Evolutionary conservation across 2,888 invertebrate genomes (phyloP).

Genomic region (Clitarchus hookeri): DNA sequence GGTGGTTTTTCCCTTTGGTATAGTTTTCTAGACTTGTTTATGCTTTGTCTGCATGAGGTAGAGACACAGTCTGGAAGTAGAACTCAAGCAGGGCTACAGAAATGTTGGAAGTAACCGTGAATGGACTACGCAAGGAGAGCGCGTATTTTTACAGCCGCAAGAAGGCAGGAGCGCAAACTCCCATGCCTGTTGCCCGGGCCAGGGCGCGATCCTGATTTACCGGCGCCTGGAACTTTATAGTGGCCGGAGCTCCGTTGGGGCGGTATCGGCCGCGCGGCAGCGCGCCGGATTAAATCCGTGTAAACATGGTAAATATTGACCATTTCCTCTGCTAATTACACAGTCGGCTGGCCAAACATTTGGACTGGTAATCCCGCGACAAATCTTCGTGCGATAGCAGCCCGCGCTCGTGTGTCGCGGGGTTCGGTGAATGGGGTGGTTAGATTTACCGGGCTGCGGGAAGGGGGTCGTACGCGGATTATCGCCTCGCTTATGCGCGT

Average conservation of each 20-base stretch:
- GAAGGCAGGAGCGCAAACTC: no score
- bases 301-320: conserved; percentile 10
- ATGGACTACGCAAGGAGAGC: no score
- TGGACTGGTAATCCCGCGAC: background rate
- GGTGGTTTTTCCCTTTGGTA: no score
- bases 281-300: background rate
- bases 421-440: background rate
- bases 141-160: no score
- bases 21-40: no score
- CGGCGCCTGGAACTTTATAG: background rate
- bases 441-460: background rate
- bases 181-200: no score
- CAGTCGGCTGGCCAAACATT: conserved; percentile 1
- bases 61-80: no score
- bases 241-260: background rate
- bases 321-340: conserved; percentile 14
- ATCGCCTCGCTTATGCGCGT: background rate
- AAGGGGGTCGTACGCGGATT: background rate
- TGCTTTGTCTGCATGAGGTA: no score
- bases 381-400: background rate
- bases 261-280: background rate
- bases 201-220: no score
- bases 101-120: no score
- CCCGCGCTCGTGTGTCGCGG: background rate
- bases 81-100: no score